These are phyloP conservation scores for Burhinus bistriatus DNA, from an alignment of 2,113 vertebrate genomes.

Conservation along the genomic window DNA sequence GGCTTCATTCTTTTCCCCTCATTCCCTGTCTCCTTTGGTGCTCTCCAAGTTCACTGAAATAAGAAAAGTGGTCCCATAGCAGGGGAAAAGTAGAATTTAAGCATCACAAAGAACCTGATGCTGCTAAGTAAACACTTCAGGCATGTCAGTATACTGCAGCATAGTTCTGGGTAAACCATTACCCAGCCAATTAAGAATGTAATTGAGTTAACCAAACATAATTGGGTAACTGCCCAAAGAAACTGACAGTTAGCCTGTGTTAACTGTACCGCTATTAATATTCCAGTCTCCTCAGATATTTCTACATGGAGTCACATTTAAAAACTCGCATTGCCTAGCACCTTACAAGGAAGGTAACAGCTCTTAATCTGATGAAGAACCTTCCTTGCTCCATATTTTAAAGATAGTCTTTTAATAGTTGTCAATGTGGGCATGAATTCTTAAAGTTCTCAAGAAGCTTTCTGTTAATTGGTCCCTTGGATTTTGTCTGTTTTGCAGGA, in stretches of 20 bases:
- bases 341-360: neutral
- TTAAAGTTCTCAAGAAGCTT: neutral
- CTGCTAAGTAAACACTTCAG: neutral
- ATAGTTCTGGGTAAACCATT: neutral
- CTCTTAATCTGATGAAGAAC: neutral
- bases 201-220: neutral
- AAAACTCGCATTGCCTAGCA: neutral
- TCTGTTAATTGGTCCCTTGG: neutral
- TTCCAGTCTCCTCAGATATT: neutral
- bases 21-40: accelerated
- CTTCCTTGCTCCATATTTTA: neutral
- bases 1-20: neutral
- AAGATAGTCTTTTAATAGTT: neutral
- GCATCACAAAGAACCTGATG: neutral
- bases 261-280: neutral
- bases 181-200: neutral
- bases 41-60: neutral
- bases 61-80: neutral
- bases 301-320: accelerated
- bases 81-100: neutral
- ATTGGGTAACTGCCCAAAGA: neutral
- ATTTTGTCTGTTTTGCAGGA: conserved; percentile 63
- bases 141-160: neutral
- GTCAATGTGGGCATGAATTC: neutral
- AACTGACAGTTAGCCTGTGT: neutral